Conservation (phyloP, 2,888 invertebrate species). For the Gnatocerus cornutus region DNA sequence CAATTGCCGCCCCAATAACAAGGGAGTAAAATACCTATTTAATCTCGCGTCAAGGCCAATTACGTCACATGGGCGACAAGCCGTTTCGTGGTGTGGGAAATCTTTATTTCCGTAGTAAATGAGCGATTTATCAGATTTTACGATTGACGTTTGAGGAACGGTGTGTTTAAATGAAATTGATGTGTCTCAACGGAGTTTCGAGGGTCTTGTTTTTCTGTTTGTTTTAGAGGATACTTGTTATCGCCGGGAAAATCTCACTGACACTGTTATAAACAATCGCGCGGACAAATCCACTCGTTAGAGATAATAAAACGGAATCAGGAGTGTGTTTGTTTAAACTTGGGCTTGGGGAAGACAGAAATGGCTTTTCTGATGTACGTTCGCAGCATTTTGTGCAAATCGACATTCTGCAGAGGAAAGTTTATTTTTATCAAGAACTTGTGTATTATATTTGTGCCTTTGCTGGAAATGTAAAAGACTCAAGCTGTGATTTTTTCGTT, state of each 20-base stretch:
- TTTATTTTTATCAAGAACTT: not conserved
- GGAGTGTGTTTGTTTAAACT: constrained; percentile 14
- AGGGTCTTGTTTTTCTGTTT: constrained; percentile 31
- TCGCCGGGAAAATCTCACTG: constrained; percentile 33
- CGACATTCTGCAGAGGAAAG: not conserved
- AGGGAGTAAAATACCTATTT: constrained; percentile 47
- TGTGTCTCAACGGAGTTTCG: constrained; percentile 39
- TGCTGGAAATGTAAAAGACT: too few species aligned
- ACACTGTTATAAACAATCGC: constrained; percentile 34
- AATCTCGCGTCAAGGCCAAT: constrained; percentile 48
- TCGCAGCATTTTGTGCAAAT: not conserved
- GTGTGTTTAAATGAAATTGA: constrained; percentile 44
- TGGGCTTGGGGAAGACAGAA: not conserved
- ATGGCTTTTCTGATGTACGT: constrained; percentile 2
- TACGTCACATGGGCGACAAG: constrained; percentile 45
- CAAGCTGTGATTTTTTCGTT: too few species aligned
- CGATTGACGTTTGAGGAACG: constrained; percentile 41
- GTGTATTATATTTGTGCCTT: too few species aligned
- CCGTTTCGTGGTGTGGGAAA: constrained; percentile 45
- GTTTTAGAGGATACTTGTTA: constrained; percentile 32
- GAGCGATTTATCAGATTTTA: constrained; percentile 43
- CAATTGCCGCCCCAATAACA: constrained; percentile 44
- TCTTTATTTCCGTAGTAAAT: constrained; percentile 43
- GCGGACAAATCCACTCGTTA: constrained; percentile 24
- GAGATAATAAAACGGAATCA: constrained; percentile 13